A percentile compares a stretch with the other conserved stretches of the same genome.
Conservation (phyloP, 1,140 invertebrate species). For the Parasteatoda tepidariorum region DNA sequence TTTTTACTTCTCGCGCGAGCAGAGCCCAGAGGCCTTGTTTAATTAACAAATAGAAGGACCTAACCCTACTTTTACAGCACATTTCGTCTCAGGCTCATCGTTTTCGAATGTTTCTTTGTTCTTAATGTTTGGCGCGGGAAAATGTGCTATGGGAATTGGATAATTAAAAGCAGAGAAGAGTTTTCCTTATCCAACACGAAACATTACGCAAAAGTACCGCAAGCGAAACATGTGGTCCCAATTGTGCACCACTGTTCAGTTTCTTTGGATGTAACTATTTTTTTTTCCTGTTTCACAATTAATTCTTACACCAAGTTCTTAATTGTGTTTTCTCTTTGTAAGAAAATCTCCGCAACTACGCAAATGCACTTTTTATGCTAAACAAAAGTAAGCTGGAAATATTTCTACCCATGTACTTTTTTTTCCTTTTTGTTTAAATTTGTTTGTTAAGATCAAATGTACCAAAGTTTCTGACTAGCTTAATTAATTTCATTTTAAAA, state of each 20-base stretch:
- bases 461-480: too few relatives aligned
- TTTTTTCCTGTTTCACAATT: slow-evolving; percentile 29
- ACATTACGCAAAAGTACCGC: slow-evolving; percentile 49
- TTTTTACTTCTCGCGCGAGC: slow-evolving; percentile 48
- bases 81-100: slow-evolving; percentile 3
- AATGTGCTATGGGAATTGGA: slow-evolving; percentile 52
- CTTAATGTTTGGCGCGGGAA: slow-evolving; percentile 58
- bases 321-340: slow-evolving; percentile 19
- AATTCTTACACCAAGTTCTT: slow-evolving; percentile 28
- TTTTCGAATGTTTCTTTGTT: slow-evolving; percentile 51
- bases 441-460: too few relatives aligned
- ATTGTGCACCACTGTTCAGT: not conserved
- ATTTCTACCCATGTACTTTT: too few relatives aligned
- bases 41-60: slow-evolving; percentile 56
- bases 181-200: slow-evolving; percentile 42
- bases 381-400: too few relatives aligned
- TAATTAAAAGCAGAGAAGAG: slow-evolving; percentile 47
- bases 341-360: not conserved
- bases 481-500: too few relatives aligned
- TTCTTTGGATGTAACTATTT: slow-evolving; percentile 22
- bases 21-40: slow-evolving; percentile 38
- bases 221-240: slow-evolving; percentile 46
- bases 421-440: too few relatives aligned
- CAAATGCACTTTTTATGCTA: not conserved
- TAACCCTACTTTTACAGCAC: slow-evolving; percentile 36